phyloP scores from a whole-genome alignment of 2,113 vertebrate genomes.

The Varanus salvator region DNA sequence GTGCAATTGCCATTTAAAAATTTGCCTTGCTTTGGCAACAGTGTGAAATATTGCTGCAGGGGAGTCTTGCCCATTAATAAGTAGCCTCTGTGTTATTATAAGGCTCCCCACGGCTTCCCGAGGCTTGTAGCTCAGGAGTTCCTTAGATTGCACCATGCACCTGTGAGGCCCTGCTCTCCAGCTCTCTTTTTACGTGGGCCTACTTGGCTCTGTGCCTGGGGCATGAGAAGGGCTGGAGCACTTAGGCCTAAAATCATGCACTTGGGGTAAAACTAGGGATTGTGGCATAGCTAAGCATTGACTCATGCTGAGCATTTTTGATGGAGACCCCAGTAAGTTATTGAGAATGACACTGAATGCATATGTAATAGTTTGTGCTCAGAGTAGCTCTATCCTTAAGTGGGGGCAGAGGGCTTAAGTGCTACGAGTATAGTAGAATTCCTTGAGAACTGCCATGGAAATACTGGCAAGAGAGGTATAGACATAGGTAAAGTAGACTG shows the following conservation, averaged over 20 bases:
- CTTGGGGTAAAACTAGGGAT: neutral
- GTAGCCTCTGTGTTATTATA: neutral
- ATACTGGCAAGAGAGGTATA: no score
- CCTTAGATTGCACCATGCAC: neutral
- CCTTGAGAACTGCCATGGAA: neutral
- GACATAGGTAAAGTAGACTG: no score
- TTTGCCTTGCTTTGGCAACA: neutral
- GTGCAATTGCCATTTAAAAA: neutral
- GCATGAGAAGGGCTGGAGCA: neutral
- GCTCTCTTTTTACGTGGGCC: neutral
- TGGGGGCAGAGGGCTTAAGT: neutral
- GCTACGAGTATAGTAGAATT: no score
- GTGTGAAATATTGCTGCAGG: neutral
- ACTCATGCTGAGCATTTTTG: neutral
- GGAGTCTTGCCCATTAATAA: neutral
- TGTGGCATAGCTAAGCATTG: neutral
- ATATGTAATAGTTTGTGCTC: neutral
- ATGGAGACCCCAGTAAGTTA: neutral
- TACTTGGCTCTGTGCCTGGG: neutral
- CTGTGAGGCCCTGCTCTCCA: neutral
- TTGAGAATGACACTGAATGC: neutral
- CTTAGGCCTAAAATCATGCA: conserved; percentile 2
- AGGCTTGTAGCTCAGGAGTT: neutral
- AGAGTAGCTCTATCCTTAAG: neutral
- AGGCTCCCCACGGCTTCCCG: neutral